A percentile compares a stretch with the other conserved stretches of the same genome.
phyloP scores from a whole-genome alignment of 2,113 vertebrate genomes.

The Engystomops pustulosus region DNA sequence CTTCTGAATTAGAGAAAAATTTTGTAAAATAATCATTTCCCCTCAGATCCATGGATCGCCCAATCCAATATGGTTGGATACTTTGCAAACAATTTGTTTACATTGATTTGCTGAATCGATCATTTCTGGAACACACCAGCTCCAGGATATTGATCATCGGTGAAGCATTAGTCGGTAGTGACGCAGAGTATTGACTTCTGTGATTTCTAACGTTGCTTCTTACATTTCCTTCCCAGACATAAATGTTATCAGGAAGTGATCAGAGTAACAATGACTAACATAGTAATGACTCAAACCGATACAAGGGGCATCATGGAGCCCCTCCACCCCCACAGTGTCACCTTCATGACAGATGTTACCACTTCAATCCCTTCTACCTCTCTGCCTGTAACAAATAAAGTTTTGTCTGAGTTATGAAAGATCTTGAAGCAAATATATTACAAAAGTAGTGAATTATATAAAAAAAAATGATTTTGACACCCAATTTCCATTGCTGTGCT shows the following conservation, averaged over 20 bases:
- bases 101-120: conserved; percentile 18
- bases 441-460: no score
- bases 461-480: no score
- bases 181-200: not conserved
- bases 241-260: not conserved
- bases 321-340: not conserved
- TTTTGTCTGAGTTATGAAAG: no score
- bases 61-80: not conserved
- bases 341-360: not conserved
- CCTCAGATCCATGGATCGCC: not conserved
- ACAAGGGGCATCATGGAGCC: no score
- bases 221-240: not conserved
- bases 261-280: not conserved
- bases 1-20: no score
- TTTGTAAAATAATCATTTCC: no score
- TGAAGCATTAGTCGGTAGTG: conserved; percentile 19
- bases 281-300: not conserved
- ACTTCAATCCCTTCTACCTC: no score
- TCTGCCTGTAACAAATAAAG: no score
- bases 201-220: not conserved
- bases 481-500: no score
- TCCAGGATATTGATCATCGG: conserved; percentile 23
- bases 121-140: not conserved
- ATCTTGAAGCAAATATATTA: no score
- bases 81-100: conserved; percentile 8